Evolutionary conservation across 2,888 invertebrate species (phyloP).

Genomic region (Tromatobia lineatoria): DNA sequence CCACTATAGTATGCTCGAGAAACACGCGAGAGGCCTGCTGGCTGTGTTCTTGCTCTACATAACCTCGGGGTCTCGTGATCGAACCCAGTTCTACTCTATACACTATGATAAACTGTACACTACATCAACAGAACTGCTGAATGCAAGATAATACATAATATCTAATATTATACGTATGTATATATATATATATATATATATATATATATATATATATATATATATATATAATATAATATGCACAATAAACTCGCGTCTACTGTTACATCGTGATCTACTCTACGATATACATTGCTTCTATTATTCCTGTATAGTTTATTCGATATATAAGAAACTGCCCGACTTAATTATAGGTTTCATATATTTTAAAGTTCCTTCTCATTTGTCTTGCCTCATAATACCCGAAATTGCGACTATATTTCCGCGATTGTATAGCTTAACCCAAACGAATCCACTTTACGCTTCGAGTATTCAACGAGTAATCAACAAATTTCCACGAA

Average conservation of each 20-base stretch:
- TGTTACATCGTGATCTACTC: not conserved
- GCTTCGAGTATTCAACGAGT: conserved; percentile 25
- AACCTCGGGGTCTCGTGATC: conserved; percentile 25
- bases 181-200: not conserved
- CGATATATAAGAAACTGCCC: not conserved
- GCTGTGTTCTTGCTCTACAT: conserved; percentile 31
- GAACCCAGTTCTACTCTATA: conserved; percentile 37
- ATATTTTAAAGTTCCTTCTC: not conserved
- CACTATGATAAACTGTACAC: not conserved
- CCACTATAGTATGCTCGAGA: conserved; percentile 8
- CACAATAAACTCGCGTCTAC: not conserved
- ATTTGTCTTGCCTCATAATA: not conserved
- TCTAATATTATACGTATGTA: conserved; percentile 20
- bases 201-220: not conserved
- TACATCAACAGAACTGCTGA: conserved; percentile 22
- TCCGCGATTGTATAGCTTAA: not conserved
- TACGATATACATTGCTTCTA: not conserved
- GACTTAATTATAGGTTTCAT: not conserved
- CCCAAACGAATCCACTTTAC: not conserved
- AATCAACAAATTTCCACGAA: conserved; percentile 57
- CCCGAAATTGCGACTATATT: not conserved
- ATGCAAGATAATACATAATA: conserved; percentile 34
- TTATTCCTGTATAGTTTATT: not conserved
- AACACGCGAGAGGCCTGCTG: conserved; percentile 26
- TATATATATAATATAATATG: conserved; percentile 1